A percentile compares a stretch with the other conserved stretches of the same genome.
phyloP scores from a whole-genome alignment of 1,140 invertebrate genomes.

The Phthorimaea operculella region DNA sequence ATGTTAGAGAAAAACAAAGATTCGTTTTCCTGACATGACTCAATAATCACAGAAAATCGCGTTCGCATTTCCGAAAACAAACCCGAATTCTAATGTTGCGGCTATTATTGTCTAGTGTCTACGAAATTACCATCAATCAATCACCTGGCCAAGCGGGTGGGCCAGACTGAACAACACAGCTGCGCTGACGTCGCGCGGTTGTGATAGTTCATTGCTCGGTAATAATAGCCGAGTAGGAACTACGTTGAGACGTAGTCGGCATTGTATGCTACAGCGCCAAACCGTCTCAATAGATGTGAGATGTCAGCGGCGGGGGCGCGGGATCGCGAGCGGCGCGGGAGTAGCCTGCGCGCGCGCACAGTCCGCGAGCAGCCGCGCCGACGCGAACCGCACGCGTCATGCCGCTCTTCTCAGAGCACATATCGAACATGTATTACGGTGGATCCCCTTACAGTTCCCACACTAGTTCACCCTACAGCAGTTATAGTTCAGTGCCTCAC shows the following conservation, averaged over 20 bases:
- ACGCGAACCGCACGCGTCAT: constrained; percentile 45
- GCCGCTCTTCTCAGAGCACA: constrained; percentile 70
- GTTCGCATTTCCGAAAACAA: constrained; percentile 22
- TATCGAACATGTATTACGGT: constrained; percentile 69
- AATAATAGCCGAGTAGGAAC: no score
- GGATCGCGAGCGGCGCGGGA: constrained; percentile 41
- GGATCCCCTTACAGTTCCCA: constrained; percentile 42
- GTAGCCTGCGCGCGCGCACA: constrained; percentile 28
- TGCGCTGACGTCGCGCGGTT: no score
- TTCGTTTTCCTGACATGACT: no score
- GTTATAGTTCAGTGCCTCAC: constrained; percentile 44
- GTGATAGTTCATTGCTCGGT: no score
- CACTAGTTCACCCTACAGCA: constrained; percentile 39
- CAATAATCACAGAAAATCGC: no score
- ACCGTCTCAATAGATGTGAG: no score
- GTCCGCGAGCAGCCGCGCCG: constrained; percentile 13
- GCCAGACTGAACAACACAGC: background rate
- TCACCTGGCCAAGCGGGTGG: constrained; percentile 35
- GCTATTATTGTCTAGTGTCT: constrained; percentile 47
- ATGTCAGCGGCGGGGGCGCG: constrained; percentile 20
- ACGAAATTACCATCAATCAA: constrained; percentile 51
- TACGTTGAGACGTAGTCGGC: no score
- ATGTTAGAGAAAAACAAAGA: no score
- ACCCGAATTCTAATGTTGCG: constrained; percentile 17
- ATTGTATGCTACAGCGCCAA: no score